These are phyloP conservation scores for Bathynomus jamesi DNA, from an alignment of 1,140 invertebrate genomes.

Conservation along the genomic window DNA sequence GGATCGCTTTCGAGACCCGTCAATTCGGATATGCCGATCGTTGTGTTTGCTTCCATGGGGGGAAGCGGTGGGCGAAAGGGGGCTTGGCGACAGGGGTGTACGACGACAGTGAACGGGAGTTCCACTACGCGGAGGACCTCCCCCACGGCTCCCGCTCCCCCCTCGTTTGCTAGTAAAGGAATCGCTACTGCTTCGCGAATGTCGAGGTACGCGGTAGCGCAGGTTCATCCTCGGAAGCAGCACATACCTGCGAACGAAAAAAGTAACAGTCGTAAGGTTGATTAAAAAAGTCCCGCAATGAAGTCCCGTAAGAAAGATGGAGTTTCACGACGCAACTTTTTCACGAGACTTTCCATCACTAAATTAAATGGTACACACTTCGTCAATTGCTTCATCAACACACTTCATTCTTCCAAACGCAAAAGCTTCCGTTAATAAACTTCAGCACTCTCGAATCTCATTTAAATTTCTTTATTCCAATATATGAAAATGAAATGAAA, in stretches of 20 bases:
- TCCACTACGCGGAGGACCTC: background rate
- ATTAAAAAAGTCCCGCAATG: background rate
- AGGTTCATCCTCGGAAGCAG: slow-evolving; percentile 30
- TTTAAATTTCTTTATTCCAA: too few relatives aligned
- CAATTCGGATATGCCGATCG: background rate
- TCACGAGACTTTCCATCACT: background rate
- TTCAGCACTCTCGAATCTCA: too few relatives aligned
- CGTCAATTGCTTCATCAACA: background rate
- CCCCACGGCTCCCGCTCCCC: slow-evolving; percentile 23
- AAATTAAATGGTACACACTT: background rate
- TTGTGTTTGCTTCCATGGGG: background rate
- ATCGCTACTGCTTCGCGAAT: slow-evolving; percentile 27
- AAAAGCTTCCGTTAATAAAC: too few relatives aligned
- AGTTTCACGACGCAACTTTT: too few relatives aligned
- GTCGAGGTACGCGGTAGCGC: slow-evolving; percentile 27
- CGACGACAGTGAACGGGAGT: background rate
- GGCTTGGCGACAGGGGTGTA: background rate
- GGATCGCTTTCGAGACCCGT: background rate
- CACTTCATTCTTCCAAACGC: background rate
- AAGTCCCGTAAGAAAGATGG: too few relatives aligned
- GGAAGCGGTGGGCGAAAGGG: background rate
- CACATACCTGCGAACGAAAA: slow-evolving; percentile 17
- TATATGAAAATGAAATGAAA: too few relatives aligned
- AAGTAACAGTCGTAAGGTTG: background rate
- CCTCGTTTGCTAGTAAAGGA: slow-evolving; percentile 24